phyloP scores from a whole-genome alignment of 1,140 invertebrate genomes.

The Plectus sambesii region DNA sequence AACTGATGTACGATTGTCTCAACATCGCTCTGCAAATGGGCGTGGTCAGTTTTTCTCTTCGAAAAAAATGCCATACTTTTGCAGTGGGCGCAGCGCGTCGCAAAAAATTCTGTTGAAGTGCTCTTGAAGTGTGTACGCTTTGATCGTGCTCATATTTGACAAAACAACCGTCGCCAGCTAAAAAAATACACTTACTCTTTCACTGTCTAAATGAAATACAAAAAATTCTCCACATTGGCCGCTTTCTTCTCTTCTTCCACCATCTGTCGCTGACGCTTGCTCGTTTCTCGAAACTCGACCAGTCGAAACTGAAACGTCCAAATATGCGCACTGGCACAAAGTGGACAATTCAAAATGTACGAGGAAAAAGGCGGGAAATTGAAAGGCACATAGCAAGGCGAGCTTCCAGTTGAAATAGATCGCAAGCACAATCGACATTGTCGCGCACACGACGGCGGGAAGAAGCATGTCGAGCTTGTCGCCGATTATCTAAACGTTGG shows the following conservation, averaged over 20 bases:
- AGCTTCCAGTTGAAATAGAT: slow-evolving; percentile 42
- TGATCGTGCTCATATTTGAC: slow-evolving; percentile 42
- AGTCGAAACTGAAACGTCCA: too few relatives aligned
- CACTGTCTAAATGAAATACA: slow-evolving; percentile 1
- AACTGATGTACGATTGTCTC: slow-evolving; percentile 32
- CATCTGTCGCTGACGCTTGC: slow-evolving; percentile 39
- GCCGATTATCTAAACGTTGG: slow-evolving; percentile 36
- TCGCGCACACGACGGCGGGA: slow-evolving; percentile 36
- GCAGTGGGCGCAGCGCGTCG: slow-evolving; percentile 34
- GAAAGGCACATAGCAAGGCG: slow-evolving; percentile 37
- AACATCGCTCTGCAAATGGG: slow-evolving; percentile 35
- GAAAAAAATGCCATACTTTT: slow-evolving; percentile 22
- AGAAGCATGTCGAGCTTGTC: slow-evolving; percentile 37
- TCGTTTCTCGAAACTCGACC: slow-evolving; percentile 30
- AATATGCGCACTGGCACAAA: too few relatives aligned
- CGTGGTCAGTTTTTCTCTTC: neutral
- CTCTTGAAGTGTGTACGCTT: slow-evolving; percentile 36
- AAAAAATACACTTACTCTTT: slow-evolving; percentile 11
- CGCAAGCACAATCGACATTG: slow-evolving; percentile 35
- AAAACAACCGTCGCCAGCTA: slow-evolving; percentile 38
- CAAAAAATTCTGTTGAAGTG: slow-evolving; percentile 36
- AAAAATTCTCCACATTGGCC: slow-evolving; percentile 22
- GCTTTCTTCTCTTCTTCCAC: slow-evolving; percentile 43
- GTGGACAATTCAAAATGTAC: too few relatives aligned
- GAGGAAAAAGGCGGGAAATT: slow-evolving; percentile 41